Evolutionary conservation across 1,140 invertebrate genomes (phyloP).

Genomic region (Magallana angulata): DNA sequence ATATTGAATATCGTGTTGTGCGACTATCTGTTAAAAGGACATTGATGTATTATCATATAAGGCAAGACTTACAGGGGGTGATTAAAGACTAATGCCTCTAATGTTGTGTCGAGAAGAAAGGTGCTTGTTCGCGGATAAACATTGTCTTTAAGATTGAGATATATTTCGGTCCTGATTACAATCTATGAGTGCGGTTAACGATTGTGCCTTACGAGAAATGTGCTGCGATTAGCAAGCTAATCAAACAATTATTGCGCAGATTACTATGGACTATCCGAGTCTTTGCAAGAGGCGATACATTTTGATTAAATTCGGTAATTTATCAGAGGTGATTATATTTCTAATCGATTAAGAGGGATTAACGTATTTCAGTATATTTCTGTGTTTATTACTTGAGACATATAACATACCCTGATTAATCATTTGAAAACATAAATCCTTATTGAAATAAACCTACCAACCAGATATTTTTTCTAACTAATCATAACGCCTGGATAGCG

Average conservation of each 20-base stretch:
- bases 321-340: neutral
- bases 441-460: no score
- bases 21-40: neutral
- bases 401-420: no score
- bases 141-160: neutral
- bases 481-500: no score
- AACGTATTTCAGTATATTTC: no score
- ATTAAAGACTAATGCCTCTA: conserved; percentile 15
- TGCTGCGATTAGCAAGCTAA: conserved; percentile 6
- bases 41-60: neutral
- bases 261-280: neutral
- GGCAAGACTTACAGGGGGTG: neutral
- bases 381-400: no score
- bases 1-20: neutral
- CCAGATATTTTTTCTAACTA: no score
- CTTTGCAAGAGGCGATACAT: neutral
- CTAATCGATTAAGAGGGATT: neutral
- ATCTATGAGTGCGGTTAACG: neutral
- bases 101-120: neutral
- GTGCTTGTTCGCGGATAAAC: conserved; percentile 9
- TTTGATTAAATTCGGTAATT: conserved; percentile 6
- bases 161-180: neutral
- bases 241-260: conserved; percentile 6
- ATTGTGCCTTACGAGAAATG: neutral
- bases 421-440: no score